Percentiles rank a stretch among this genome's conserved stretches.
Conservation (phyloP, 2,113 vertebrate species). For the Plecturocebus donacophilus region DNA sequence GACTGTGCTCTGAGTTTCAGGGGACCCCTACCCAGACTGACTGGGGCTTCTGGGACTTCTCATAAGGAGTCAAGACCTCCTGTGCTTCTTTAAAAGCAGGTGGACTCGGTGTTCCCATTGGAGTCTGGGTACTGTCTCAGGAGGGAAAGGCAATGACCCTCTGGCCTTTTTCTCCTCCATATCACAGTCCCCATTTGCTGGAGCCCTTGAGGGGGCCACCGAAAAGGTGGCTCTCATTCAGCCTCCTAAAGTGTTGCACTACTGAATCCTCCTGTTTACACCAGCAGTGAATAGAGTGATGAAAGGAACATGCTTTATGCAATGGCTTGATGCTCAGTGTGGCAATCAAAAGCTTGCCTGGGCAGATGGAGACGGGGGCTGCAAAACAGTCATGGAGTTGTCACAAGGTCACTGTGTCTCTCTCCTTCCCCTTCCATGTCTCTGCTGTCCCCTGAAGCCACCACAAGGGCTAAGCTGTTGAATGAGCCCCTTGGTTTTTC, state of each 20-base stretch:
- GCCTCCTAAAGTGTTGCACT: neutral
- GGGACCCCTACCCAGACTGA: neutral
- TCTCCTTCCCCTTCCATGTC: neutral
- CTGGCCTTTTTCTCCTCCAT: neutral
- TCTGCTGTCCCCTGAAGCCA: neutral
- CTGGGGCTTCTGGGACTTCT: neutral
- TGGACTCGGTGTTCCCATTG: rapidly evolving
- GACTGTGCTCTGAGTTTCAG: neutral
- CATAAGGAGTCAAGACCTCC: neutral
- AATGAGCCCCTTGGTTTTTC: constrained; percentile 14
- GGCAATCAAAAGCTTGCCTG: neutral
- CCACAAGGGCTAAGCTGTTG: constrained; percentile 7
- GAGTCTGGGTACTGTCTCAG: neutral
- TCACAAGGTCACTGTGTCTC: neutral
- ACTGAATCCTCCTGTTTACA: neutral
- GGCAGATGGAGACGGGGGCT: neutral
- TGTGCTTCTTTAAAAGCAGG: neutral
- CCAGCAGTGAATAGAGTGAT: neutral
- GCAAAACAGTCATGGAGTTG: no score
- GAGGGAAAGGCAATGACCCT: rapidly evolving
- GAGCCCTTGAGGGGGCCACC: neutral
- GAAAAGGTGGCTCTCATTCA: neutral
- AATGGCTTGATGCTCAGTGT: neutral
- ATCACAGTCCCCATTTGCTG: neutral
- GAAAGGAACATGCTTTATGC: neutral